Base-by-base conservation (phyloP, 2,888 invertebrate species). In the Tubulanus polymorphus region DNA sequence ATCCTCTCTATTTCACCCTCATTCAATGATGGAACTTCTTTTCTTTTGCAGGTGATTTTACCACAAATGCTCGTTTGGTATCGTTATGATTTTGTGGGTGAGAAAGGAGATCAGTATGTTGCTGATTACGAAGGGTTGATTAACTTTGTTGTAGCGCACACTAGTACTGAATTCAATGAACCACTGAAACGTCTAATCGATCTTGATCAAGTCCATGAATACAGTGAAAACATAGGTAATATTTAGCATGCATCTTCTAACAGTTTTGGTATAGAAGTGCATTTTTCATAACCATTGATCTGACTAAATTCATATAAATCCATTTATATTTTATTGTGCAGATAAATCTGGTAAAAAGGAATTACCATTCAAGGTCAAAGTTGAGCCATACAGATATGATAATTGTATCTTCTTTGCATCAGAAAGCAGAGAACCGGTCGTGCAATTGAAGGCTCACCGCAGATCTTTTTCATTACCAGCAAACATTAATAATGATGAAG, bases 31-130 rank as follows among this genome's bases (percentile, higher is more conserved):
- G n/a, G n/a, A n/a, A 45, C 20, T 20, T 45, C 10, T 12, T 20
- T 45, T n/a, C 32, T 49, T 46, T 54, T 57, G 2, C 48, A 72
- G 71, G 67, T 73, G 1, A 62, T 58, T 25, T 51, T 73, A n/a
- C 71, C 72, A 26, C 65, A 72, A 54, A 53, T 72, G 48, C 41
- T 74, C 30, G 52, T 67, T 51, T 71, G 71, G 70, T 62, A 72
- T 51, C 60, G 65, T 30, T 57, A 63, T 32, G 69, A 72, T 55
- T 71, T 72, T 46, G 63, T 65, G 25, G 57, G 55, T 15, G 56
- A 63, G 3, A 54, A 51, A 26, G 53, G 55, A 27, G 55, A 53
- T 30, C 54, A 62, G 12, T 57, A 55, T 32, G 57, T 60, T 18
- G 57, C 61, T 8, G 63, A 59, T 27, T 64, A 62, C 37, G 62